These are phyloP conservation scores for Parambassis ranga DNA, from an alignment of 2,797 vertebrate genomes.

Conservation along the genomic window DNA sequence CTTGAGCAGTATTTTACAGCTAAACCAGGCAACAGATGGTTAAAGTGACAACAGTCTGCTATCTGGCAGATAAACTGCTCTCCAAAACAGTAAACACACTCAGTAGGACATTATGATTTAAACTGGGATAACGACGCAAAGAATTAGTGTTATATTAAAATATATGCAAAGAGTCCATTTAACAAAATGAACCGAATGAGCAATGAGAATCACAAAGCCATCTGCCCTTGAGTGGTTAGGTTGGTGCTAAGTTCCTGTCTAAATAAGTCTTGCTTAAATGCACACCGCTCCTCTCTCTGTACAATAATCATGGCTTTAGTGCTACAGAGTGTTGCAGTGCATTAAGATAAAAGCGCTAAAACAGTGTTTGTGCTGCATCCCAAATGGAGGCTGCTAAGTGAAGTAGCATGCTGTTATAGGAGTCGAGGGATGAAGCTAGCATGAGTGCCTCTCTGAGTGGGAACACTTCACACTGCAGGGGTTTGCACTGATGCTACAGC, in stretches of 20 bases:
- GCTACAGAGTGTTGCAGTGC: constrained; percentile 64
- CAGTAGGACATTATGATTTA: constrained; percentile 47
- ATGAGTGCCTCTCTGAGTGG: constrained; percentile 69
- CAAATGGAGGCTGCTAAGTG: constrained; percentile 76
- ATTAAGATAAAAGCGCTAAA: constrained; percentile 79
- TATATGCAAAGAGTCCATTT: constrained; percentile 58
- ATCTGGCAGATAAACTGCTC: constrained; percentile 39
- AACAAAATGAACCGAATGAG: constrained; percentile 45
- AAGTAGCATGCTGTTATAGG: constrained; percentile 69
- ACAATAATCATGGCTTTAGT: constrained; percentile 65
- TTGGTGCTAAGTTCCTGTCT: constrained; percentile 46
- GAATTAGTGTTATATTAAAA: constrained; percentile 66
- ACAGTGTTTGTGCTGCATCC: constrained; percentile 72
- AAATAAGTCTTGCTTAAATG: constrained; percentile 63
- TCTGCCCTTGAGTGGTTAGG: constrained; percentile 43
- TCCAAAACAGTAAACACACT: constrained; percentile 61
- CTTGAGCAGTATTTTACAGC: constrained; percentile 34
- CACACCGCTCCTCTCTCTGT: constrained; percentile 36
- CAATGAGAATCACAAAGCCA: constrained; percentile 43
- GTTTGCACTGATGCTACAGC: constrained; percentile 55
- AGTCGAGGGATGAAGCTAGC: constrained; percentile 72
- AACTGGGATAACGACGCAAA: constrained; percentile 50
- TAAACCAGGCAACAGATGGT: constrained; percentile 57
- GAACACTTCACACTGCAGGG: constrained; percentile 71
- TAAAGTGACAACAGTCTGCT: constrained; percentile 54